Conservation (phyloP, 2,888 invertebrate genomes). For the Eristalis intricaria region DNA sequence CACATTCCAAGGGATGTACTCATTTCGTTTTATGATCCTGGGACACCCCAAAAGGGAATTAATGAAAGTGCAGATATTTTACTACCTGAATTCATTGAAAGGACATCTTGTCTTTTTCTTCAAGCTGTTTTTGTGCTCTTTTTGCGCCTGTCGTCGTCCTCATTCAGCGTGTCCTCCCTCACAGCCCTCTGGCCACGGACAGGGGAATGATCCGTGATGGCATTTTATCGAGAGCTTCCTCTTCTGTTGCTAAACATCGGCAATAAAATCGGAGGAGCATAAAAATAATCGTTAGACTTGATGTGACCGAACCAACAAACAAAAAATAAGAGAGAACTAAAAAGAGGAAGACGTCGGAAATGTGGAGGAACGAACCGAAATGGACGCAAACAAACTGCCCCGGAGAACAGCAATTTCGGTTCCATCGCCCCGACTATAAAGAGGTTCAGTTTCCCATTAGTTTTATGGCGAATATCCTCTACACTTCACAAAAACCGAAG, state of each 20-base stretch:
- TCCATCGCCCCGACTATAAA: slow-evolving; percentile 34
- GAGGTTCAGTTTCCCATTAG: slow-evolving; percentile 59
- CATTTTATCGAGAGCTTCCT: slow-evolving; percentile 41
- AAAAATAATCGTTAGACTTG: slow-evolving; percentile 66
- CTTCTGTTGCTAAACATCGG: slow-evolving; percentile 60
- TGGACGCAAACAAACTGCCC: background rate
- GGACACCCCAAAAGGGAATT: slow-evolving; percentile 54
- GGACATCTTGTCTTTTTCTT: slow-evolving; percentile 11
- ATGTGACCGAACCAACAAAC: slow-evolving; percentile 49
- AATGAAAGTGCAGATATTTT: slow-evolving; percentile 65
- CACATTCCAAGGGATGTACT: slow-evolving; percentile 32
- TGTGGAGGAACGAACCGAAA: background rate
- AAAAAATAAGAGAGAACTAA: background rate
- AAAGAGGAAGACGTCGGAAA: background rate
- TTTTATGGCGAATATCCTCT: slow-evolving; percentile 52
- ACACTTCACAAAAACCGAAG: slow-evolving; percentile 19
- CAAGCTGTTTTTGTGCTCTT: background rate
- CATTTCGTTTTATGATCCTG: slow-evolving; percentile 58
- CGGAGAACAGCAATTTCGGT: slow-evolving; percentile 49
- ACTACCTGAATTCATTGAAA: slow-evolving; percentile 57
- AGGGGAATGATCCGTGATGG: slow-evolving; percentile 9
- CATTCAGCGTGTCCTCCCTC: background rate
- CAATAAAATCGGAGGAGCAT: slow-evolving; percentile 59
- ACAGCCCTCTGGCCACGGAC: background rate
- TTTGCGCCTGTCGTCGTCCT: background rate